Evolutionary conservation across 2,888 invertebrate genomes (phyloP).

Genomic region (Drosophila mercatorum): DNA sequence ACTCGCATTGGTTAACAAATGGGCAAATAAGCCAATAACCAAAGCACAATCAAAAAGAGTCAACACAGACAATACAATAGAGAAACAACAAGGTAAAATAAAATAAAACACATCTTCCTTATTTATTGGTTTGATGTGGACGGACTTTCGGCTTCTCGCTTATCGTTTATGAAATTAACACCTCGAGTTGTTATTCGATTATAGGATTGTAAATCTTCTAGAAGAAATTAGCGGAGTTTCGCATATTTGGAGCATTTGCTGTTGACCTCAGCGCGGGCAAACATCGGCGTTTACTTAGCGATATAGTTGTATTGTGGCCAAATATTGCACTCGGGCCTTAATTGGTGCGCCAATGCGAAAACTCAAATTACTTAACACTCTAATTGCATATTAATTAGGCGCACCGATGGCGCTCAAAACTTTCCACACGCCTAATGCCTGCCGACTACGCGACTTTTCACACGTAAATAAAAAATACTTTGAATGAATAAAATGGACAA

Average conservation of each 20-base stretch:
- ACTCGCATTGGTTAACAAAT: slow-evolving; percentile 2
- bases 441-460: slow-evolving; percentile 44
- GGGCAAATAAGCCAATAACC: not conserved
- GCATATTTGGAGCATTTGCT: slow-evolving; percentile 1
- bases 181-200: slow-evolving; percentile 19
- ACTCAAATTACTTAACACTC: slow-evolving; percentile 41
- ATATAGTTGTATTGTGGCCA: slow-evolving; percentile 12
- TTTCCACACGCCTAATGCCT: slow-evolving; percentile 52
- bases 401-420: slow-evolving; percentile 42
- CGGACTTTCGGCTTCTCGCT: not conserved
- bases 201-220: not conserved
- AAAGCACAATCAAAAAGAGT: slow-evolving; percentile 4
- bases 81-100: not conserved
- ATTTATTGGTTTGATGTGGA: slow-evolving; percentile 1
- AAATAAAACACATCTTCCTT: slow-evolving; percentile 5
- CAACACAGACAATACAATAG: not conserved
- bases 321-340: slow-evolving; percentile 24
- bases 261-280: not conserved
- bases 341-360: slow-evolving; percentile 46
- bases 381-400: slow-evolving; percentile 67
- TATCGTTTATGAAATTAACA: slow-evolving; percentile 11
- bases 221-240: slow-evolving; percentile 8
- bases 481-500: slow-evolving; percentile 1
- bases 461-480: slow-evolving; percentile 40
- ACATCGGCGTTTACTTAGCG: slow-evolving; percentile 2